These are phyloP conservation scores for Pardalotus punctatus DNA, from an alignment of 2,113 vertebrate species.

Conservation along the genomic window DNA sequence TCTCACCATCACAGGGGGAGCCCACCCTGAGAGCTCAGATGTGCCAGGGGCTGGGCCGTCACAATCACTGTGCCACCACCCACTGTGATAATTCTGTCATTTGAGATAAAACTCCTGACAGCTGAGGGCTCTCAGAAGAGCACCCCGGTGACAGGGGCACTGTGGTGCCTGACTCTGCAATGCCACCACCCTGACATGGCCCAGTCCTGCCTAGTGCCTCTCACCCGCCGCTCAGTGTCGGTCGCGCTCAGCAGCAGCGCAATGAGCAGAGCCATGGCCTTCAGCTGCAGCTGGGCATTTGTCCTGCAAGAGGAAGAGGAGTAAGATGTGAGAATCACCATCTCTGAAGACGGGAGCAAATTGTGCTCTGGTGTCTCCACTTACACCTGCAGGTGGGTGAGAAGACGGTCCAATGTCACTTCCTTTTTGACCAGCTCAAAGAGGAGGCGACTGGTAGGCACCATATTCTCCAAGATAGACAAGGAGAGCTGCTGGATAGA, in stretches of 20 bases:
- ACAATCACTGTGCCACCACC: not conserved
- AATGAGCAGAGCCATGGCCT: constrained; percentile 95
- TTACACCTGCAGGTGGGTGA: constrained; percentile 92
- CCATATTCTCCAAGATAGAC: constrained; percentile 92
- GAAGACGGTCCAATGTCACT: constrained; percentile 87
- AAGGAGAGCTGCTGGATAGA: constrained; percentile 91
- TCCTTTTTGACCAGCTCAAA: constrained; percentile 87
- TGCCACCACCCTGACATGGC: not conserved
- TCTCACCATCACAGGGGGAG: fast-evolving
- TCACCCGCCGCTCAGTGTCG: constrained; percentile 80
- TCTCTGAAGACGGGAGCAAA: not conserved
- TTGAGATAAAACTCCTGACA: not conserved
- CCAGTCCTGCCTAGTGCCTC: not conserved
- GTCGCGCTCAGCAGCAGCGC: constrained; percentile 87
- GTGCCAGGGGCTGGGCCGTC: not conserved
- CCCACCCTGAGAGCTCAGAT: not conserved
- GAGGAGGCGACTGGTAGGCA: constrained; percentile 84
- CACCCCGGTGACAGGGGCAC: fast-evolving
- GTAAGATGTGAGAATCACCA: not conserved
- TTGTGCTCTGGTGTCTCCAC: constrained; percentile 6
- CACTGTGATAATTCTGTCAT: not conserved
- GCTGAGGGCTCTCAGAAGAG: not conserved
- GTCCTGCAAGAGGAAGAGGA: constrained; percentile 70
- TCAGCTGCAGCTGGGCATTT: constrained; percentile 91
- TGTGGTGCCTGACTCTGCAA: not conserved